Evolutionary conservation across 1,140 invertebrate species (phyloP).

Genomic region (Parasteatoda tepidariorum): DNA sequence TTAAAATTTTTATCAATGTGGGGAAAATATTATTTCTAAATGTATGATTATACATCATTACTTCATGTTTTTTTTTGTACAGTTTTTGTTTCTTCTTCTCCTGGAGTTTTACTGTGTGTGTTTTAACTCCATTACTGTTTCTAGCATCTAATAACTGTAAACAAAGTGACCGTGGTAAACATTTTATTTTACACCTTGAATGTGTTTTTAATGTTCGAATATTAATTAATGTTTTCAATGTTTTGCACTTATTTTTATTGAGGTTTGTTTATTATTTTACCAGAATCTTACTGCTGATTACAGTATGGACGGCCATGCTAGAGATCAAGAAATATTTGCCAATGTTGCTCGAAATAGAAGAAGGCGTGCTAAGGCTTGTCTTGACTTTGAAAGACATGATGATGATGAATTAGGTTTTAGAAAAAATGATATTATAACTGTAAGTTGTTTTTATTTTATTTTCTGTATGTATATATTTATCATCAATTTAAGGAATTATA

Average conservation of each 20-base stretch:
- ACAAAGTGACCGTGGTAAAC: too few relatives aligned
- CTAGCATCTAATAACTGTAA: too few relatives aligned
- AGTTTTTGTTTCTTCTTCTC: too few relatives aligned
- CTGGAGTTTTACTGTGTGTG: too few relatives aligned
- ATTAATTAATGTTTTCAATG: not conserved
- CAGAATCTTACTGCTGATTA: slow-evolving; percentile 88
- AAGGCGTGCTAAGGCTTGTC: slow-evolving; percentile 91
- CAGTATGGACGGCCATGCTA: slow-evolving; percentile 92
- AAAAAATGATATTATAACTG: slow-evolving; percentile 97
- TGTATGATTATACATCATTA: too few relatives aligned
- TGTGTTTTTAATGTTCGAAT: not conserved
- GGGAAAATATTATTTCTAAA: too few relatives aligned
- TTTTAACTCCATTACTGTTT: too few relatives aligned
- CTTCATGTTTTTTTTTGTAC: too few relatives aligned
- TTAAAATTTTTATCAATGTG: too few relatives aligned
- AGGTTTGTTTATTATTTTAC: slow-evolving; percentile 1
- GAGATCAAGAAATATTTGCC: slow-evolving; percentile 93
- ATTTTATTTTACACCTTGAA: too few relatives aligned
- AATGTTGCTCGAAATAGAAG: slow-evolving; percentile 88
- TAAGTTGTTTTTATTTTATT: slow-evolving; percentile 63
- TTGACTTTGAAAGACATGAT: slow-evolving; percentile 98
- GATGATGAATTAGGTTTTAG: slow-evolving; percentile 98
- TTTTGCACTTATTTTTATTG: not conserved
- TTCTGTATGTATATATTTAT: too few relatives aligned
- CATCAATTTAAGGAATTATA: too few relatives aligned